Base-by-base conservation (phyloP, 2,113 vertebrate genomes). In the Brachirus orientalis region DNA sequence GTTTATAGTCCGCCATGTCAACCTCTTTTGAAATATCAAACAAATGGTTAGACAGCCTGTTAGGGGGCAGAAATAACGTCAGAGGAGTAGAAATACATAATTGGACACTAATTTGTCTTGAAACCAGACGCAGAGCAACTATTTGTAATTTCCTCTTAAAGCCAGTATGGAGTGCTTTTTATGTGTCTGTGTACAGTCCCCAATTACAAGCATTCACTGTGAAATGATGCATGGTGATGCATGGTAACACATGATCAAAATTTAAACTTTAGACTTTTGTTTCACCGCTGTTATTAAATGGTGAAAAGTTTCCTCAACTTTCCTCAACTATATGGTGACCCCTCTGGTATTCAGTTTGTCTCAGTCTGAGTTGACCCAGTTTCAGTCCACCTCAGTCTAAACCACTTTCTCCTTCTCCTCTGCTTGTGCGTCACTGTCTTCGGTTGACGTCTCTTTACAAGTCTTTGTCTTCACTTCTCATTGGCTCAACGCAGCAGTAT, bases 71-170 rank as follows among this genome's bases (percentile, higher is more conserved):
- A 11, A 38, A 16, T 13, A 7, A 60, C 22, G 56, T 56, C 36
- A 61, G 58, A 65, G 47, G n/a, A 7, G 16, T 6, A 19, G 10
- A 10, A 55, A 51, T 20, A 61, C 28, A 28, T 28, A 28, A 67
- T 52, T 60, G 19, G 16, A 4, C 38, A 20, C n/a, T 8, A 10
- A 50, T 63, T 50, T 55, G 43, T 67, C 19, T 35, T 13, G 47
- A 60, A 40, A 48, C 33, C 19, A 64, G 61, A 52, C 14, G 44
- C 37, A 52, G 14, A 45, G 60, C 40, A 53, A 12, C 22, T n/a
- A 1, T 37, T 51, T 14, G 38, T 65, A 16, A 65, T 65, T 65
- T 52, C 38, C 40, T 19, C 6, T 73, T 47, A 45, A 65, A 73
- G 18, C 22, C 10, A 33, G 11, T 33, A 7, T 38, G 38, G 19